Conservation (phyloP, 2,113 vertebrate species). For the Cichladusa arquata region DNA sequence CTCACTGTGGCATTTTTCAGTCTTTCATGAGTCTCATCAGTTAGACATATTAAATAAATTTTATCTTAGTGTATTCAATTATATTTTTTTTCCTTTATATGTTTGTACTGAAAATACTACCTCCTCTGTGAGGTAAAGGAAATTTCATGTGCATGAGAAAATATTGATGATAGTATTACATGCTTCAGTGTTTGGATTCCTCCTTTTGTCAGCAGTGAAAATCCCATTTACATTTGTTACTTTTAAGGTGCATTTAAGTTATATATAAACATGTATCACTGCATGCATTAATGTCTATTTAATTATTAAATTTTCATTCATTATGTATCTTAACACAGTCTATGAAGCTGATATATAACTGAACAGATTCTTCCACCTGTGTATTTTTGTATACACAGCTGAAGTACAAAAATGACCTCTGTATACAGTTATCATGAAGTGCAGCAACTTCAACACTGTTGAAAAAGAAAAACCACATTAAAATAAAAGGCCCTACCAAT, state of each 20-base stretch:
- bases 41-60: not conserved
- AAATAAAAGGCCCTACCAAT: not conserved
- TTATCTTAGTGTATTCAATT: not conserved
- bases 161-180: not conserved
- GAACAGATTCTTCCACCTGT: not conserved
- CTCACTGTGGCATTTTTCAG: not conserved
- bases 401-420: not conserved
- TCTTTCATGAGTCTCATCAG: not conserved
- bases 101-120: not conserved
- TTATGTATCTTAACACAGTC: not conserved
- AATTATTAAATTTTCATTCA: not conserved
- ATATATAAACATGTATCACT: not conserved
- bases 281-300: not conserved
- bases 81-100: not conserved
- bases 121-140: not conserved
- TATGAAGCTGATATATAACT: not conserved
- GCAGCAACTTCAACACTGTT: not conserved
- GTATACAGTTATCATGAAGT: not conserved
- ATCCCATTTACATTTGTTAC: not conserved
- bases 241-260: not conserved
- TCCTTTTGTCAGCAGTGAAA: not conserved
- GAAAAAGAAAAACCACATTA: not conserved
- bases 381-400: not conserved
- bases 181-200: not conserved
- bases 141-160: not conserved